These are phyloP conservation scores for Eretmodus cyanostictus DNA, from an alignment of 2,113 vertebrate genomes.

Conservation along the genomic window DNA sequence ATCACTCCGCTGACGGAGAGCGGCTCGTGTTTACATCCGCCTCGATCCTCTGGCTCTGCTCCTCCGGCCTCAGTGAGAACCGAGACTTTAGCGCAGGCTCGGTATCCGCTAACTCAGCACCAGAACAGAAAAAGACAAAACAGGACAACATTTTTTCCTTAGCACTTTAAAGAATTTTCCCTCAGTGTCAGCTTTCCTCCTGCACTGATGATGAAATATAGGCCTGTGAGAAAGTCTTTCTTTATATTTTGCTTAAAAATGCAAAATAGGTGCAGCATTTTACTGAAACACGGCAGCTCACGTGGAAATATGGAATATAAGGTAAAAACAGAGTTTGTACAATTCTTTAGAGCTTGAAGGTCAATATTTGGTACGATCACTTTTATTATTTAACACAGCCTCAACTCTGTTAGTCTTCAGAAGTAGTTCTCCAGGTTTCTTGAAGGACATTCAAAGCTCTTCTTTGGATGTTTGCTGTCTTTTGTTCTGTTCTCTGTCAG, in stretches of 20 bases:
- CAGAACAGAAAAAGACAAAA: not conserved
- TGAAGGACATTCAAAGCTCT: not conserved
- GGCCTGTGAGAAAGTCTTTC: not conserved
- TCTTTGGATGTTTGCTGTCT: rapidly evolving
- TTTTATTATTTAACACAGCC: not conserved
- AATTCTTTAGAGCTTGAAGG: not conserved
- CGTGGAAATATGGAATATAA: not conserved
- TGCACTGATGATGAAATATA: not conserved
- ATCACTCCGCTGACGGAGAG: conserved; percentile 1
- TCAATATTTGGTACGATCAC: not conserved
- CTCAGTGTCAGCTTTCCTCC: not conserved
- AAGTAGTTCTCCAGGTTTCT: not conserved
- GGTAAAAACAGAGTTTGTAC: not conserved
- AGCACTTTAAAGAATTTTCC: rapidly evolving
- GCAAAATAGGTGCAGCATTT: not conserved
- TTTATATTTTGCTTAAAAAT: not conserved
- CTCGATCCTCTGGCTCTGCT: not conserved
- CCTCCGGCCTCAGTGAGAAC: not conserved
- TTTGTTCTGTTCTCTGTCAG: rapidly evolving
- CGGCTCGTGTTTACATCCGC: not conserved
- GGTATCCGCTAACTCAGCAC: rapidly evolving
- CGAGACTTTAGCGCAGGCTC: rapidly evolving
- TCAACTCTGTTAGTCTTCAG: not conserved
- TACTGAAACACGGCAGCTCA: not conserved
- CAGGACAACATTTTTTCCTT: not conserved